Conservation (phyloP, 1,140 invertebrate genomes). For the Trichoplusia ni region DNA sequence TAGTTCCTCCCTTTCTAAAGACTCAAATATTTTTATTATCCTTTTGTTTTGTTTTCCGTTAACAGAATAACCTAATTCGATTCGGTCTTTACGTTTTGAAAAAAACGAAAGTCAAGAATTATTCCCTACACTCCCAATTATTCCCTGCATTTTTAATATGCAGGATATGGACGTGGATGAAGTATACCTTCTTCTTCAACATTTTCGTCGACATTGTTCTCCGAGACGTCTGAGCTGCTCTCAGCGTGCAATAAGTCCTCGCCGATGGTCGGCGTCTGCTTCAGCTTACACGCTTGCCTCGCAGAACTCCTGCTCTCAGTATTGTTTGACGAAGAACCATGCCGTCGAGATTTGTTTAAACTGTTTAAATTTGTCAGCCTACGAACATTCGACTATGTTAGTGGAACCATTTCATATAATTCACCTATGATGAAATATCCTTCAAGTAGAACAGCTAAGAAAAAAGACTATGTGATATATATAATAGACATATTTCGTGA, state of each 20-base stretch:
- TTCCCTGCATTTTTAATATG: background rate
- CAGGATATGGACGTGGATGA: too few species aligned
- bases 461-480: background rate
- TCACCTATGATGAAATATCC: background rate
- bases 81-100: too few species aligned
- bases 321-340: constrained; percentile 35
- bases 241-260: constrained; percentile 60
- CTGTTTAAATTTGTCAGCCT: constrained; percentile 67
- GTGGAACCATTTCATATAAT: background rate
- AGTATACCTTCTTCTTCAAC: constrained; percentile 36
- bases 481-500: too few species aligned
- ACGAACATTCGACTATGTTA: constrained; percentile 7
- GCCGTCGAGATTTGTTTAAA: constrained; percentile 54
- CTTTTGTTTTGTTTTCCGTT: too few species aligned
- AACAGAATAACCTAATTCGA: too few species aligned
- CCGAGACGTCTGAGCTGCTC: constrained; percentile 58
- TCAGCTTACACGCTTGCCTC: constrained; percentile 46
- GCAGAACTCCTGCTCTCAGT: constrained; percentile 23
- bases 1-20: too few species aligned
- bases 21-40: too few species aligned
- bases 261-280: constrained; percentile 50
- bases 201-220: constrained; percentile 53
- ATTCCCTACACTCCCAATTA: background rate
- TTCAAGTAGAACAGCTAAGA: background rate
- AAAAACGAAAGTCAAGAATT: too few species aligned